Base-by-base conservation (phyloP, 2,888 invertebrate species). In the Caenorhabditis sp. region DNA sequence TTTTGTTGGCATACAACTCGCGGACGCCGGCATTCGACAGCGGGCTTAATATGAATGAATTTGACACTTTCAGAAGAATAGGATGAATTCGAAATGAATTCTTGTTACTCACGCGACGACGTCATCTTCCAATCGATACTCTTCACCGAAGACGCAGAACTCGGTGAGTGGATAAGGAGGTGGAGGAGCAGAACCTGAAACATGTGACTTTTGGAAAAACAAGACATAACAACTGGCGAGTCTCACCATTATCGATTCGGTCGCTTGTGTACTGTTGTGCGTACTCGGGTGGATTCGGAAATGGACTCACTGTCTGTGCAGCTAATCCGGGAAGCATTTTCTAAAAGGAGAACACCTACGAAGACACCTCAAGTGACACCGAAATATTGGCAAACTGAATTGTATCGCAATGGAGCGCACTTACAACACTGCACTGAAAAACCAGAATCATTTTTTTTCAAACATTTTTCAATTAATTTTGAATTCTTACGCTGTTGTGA, bases 271-370 rank as follows among this genome's bases (percentile, higher is more conserved):
- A 89, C 56, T 58, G 24, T 9, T 72, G 59, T 7, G 84, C 83
- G 63, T 83, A 88, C 13, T 83, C 81, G 13, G 89, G 88, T 13
- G 89, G 89, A 9, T 78, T 65, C 9, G 89, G 89, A 65, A 86
- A 89, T 13, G 86, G 81, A 50, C 85, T 81, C 26, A 80, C 73
- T 8, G 81, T 72, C 63, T 81, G 87, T 41, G 78, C 45, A n/a
- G 59, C 70, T 39, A 76, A 53, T n/a, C 56, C 62, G 24, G 75
- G 63, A 27, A 65, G 52, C 80, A 80, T 78, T 43, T 41, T 26
- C 43, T 3, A 24, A 8, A n/a, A 15, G 17, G 20, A 52, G 30
- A 13, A 20, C 32, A n/a, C 15, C 13, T 17, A n/a, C 20, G 43
- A 53, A 41, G 45, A 43, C 17, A 46, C 2, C 46, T 41, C 27